Evolutionary conservation across 2,888 invertebrate species (phyloP), one percentile per base, ranked within the genome.

Genomic region (Nematopogon swammerdamellus): DNA sequence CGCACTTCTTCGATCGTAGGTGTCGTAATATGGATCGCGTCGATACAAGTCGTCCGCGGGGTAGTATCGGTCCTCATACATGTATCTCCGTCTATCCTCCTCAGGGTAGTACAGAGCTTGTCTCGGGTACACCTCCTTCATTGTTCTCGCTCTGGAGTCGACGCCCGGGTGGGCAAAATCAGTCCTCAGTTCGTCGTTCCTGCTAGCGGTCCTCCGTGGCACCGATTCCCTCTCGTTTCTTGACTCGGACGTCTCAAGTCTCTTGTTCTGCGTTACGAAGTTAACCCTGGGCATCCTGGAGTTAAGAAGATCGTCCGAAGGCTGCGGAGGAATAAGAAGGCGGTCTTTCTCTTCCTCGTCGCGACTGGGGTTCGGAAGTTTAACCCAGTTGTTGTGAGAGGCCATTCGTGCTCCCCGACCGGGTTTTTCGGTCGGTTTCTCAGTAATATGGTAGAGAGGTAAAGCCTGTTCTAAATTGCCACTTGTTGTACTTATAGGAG

Each of bases 181-280:
- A 1, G 80, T 77, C 52, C 80, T 62, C 47, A 80, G 56, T 18
- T 51, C 49, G 46, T 79, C 72, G n/a, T 63, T 70, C 48, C 76
- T 65, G 2, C 49, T 46, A 5, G 50, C 50, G 8, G 70, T 65
- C 1, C 70, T 59, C 62, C 79, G 64, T 55, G 75, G 80, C 18
- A 80, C 64, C 17, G 74, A 65, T 57, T 80, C 80, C 57, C 79
- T 77, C 51, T 81, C 77, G 57, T 77, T 74, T 46, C 80, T 68
- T 4, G 77, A 77, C 63, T 81, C 81, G 1, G 80, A 74, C 14
- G 79, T 64, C 59, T 80, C 77, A 19, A 80, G 57, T 1, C 64
- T 63, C 69, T 82, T 82, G 54, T 84, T 81, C 60, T 86, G 85
- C 0, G 86, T 87, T 14, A 86, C 83, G 57, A 87, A 87, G 63